Evolutionary conservation across 2,888 invertebrate species (phyloP).

Genomic region (Drosophila infuscata): DNA sequence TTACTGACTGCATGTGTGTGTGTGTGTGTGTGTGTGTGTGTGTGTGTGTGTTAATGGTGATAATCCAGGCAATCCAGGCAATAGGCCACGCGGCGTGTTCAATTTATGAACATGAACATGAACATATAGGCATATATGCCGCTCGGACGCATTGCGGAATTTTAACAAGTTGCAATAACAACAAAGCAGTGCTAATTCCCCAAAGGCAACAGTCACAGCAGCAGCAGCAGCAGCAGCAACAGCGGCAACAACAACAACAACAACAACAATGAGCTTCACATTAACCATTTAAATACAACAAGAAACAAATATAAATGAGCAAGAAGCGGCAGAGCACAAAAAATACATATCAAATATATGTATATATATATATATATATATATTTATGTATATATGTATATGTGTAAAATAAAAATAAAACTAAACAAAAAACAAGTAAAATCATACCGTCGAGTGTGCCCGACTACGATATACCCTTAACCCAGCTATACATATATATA

Average conservation of each 20-base stretch:
- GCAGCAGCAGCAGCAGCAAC: conserved; percentile 28
- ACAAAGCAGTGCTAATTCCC: conserved; percentile 77
- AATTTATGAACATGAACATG: conserved; percentile 72
- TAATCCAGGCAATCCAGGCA: conserved; percentile 22
- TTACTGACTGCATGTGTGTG: not conserved
- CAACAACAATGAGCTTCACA: conserved; percentile 55
- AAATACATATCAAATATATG: conserved; percentile 34
- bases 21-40: conserved; percentile 12
- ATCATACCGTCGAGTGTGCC: too few relatives aligned
- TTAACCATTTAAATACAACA: conserved; percentile 80
- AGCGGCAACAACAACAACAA: conserved; percentile 24
- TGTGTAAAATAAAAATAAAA: conserved; percentile 33
- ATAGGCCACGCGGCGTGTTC: conserved; percentile 48
- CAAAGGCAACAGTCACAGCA: conserved; percentile 58
- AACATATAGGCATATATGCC: conserved; percentile 30
- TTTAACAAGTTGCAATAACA: conserved; percentile 77
- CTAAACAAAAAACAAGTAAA: conserved; percentile 6
- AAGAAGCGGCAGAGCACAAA: conserved; percentile 41
- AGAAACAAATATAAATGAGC: conserved; percentile 69
- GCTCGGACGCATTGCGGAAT: conserved; percentile 64
- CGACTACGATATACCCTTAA: too few relatives aligned
- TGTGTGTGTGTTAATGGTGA: conserved; percentile 33
- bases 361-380: not conserved
- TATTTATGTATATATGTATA: not conserved
- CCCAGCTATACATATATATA: too few relatives aligned